Evolutionary conservation across 2,113 vertebrate genomes (phyloP).

Genomic region (Megalops atlanticus): DNA sequence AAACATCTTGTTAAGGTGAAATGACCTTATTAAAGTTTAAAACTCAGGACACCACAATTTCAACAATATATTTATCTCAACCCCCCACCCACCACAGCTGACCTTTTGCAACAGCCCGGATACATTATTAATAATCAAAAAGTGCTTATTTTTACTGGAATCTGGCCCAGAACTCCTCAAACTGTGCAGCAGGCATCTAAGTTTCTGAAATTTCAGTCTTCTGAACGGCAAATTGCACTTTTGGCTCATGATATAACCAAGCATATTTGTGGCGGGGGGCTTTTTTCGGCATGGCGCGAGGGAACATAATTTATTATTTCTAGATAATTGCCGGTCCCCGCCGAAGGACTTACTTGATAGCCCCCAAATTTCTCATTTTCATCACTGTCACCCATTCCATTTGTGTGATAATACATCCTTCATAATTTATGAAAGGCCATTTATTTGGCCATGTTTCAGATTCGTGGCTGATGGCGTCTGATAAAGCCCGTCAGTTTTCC

Average conservation of each 20-base stretch:
- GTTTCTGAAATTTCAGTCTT: background rate
- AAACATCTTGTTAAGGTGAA: background rate
- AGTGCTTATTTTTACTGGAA: background rate
- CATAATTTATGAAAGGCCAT: conserved; percentile 59
- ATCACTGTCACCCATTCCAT: conserved; percentile 49
- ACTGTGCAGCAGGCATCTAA: background rate
- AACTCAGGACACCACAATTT: background rate
- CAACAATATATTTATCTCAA: background rate
- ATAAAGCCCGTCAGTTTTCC: conserved; percentile 43
- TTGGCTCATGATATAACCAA: background rate
- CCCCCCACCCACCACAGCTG: background rate
- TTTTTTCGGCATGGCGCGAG: background rate
- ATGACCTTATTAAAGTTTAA: background rate
- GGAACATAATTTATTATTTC: conserved; percentile 42
- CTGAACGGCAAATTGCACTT: background rate
- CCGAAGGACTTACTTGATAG: conserved; percentile 29
- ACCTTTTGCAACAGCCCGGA: background rate
- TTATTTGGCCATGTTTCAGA: conserved; percentile 52
- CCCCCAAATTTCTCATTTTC: conserved; percentile 48
- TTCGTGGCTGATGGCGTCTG: conserved; percentile 48
- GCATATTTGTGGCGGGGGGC: background rate
- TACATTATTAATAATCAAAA: conserved; percentile 10
- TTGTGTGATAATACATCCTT: conserved; percentile 56
- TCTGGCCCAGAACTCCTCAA: background rate
- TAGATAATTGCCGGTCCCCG: conserved; percentile 35